A percentile compares a stretch with the other conserved stretches of the same genome.
Conservation (phyloP, 2,888 invertebrate species). For the Fabriciana adippe region DNA sequence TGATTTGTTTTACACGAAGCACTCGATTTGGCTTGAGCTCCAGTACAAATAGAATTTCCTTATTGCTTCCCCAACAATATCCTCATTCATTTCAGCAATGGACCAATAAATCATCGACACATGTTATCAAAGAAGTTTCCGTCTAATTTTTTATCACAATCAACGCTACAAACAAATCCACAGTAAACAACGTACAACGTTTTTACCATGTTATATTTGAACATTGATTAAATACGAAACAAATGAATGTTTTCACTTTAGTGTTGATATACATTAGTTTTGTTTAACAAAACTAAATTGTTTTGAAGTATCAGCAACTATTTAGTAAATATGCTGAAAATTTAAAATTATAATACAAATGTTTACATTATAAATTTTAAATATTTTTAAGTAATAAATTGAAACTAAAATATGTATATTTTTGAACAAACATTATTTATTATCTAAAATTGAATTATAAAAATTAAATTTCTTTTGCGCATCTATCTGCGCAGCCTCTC, state of each 20-base stretch:
- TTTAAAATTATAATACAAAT: no score
- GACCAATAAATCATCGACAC: not conserved
- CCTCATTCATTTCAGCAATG: not conserved
- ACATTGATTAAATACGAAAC: conserved; percentile 18
- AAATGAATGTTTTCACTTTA: conserved; percentile 7
- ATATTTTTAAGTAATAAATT: no score
- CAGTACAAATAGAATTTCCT: no score
- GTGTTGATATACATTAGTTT: not conserved
- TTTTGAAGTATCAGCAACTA: not conserved
- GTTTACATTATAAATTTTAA: no score
- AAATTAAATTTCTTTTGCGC: conserved; percentile 12
- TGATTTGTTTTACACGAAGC: not conserved
- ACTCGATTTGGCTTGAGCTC: not conserved
- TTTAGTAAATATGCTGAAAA: not conserved
- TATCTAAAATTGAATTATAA: no score
- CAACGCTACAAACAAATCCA: conserved; percentile 23
- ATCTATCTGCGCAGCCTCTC: conserved; percentile 24
- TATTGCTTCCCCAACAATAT: no score
- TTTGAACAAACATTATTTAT: no score
- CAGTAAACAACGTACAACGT: conserved; percentile 15
- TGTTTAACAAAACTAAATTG: not conserved
- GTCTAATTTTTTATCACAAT: conserved; percentile 25
- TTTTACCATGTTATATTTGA: conserved; percentile 21
- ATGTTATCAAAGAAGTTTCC: conserved; percentile 30
- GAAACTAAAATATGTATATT: no score